Percentiles rank a stretch among this genome's conserved stretches.
phyloP scores from a whole-genome alignment of 2,113 vertebrate species.

The Leptodactylus fuscus region DNA sequence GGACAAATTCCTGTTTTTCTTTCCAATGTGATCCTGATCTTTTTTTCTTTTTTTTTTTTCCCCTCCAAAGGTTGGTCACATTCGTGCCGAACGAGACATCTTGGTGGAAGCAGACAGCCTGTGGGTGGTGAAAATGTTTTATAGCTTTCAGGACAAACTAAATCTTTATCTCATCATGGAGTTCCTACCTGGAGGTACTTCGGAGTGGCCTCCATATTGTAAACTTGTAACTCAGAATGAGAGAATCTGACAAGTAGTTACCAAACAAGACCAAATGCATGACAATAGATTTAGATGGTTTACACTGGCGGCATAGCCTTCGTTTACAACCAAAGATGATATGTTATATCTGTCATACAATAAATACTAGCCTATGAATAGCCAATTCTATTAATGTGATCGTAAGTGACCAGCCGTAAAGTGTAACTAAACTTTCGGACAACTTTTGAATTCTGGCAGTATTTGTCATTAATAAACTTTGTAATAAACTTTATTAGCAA shows the following conservation, averaged over 20 bases:
- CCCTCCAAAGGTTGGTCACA: constrained; percentile 95
- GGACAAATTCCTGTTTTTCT: too few species aligned
- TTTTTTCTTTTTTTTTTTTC: constrained; percentile 60
- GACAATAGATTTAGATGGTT: background rate
- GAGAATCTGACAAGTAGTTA: background rate
- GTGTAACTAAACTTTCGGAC: too few species aligned
- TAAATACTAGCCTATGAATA: too few species aligned
- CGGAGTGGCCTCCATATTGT: background rate
- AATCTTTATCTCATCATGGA: constrained; percentile 99
- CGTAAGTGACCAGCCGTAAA: too few species aligned
- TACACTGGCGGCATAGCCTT: too few species aligned
- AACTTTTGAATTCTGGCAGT: too few species aligned
- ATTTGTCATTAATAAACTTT: too few species aligned
- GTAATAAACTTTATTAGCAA: too few species aligned
- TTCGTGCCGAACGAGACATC: constrained; percentile 95
- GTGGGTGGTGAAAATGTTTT: constrained; percentile 99
- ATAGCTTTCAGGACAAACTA: constrained; percentile 98
- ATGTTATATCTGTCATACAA: too few species aligned
- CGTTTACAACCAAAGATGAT: too few species aligned
- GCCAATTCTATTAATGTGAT: too few species aligned
- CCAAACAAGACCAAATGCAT: background rate
- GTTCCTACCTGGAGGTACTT: constrained; percentile 95
- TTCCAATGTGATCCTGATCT: constrained; percentile 7
- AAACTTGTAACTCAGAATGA: background rate
- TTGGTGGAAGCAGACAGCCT: constrained; percentile 96